Base-by-base conservation (phyloP, 2,888 invertebrate species). In the Ptilodon capucinus region DNA sequence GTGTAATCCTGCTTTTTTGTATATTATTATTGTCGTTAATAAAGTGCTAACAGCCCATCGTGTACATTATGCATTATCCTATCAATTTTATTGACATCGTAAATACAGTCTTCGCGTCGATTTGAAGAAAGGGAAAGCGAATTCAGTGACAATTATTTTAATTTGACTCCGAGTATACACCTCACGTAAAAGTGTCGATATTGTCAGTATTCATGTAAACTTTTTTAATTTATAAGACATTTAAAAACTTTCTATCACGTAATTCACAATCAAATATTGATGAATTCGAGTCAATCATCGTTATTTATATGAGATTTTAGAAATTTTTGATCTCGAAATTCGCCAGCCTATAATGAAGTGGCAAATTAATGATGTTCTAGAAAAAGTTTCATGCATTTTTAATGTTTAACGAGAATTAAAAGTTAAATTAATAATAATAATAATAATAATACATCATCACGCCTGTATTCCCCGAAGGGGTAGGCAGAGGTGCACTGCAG, bases 301-400 rank as follows among this genome's bases (percentile, higher is more conserved):
- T 42, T 50, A 46, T 65, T 58, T 60, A 56, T 56, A 42, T 17
- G 28, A 46, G 48, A 41, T 28, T 11, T 6, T 34, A 44, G 43
- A 42, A 42, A 54, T 64, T 57, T 52, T 57, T 54, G 21, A 39
- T 36, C 18, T 46, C 36, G 19, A 48, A 25, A 45, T 44, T 43
- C 42, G 40, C 42, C 39, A 41, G 36, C 18, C 45, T 46, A 11
- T 18, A 40, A 45, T 54, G 23, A 44, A 63, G 46, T 49, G 57
- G 46, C 50, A 57, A 60, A 56, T 59, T 41, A 48, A 45, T 49
- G 44, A 56, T 51, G 44, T 32, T 52, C 49, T 56, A 56, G 48
- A 52, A 61, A 55, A 40, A 32, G 35, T 19, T 19, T 18, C 38
- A 38, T 19, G 38, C 40, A 49, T 49, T 45, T 45, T 41, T 49